Evolutionary conservation across 2,888 invertebrate species (phyloP).

Genomic region (Mechanitis messenoides): DNA sequence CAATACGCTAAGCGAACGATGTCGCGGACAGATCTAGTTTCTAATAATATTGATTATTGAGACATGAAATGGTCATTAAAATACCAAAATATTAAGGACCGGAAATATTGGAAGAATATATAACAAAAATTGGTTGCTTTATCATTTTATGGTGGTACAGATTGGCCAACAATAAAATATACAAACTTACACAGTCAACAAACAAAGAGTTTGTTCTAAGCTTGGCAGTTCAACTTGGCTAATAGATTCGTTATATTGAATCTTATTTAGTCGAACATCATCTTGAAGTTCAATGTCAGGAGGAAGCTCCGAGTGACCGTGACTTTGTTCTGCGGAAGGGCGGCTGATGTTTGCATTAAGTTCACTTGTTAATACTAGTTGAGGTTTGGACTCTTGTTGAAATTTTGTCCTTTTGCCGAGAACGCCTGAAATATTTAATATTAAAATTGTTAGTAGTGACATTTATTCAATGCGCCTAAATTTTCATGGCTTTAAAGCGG

Average conservation of each 20-base stretch:
- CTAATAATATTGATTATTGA: too few species aligned
- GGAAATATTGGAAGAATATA: too few species aligned
- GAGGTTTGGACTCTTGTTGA: conserved; percentile 89
- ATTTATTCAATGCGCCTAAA: neutral
- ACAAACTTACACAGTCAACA: conserved; percentile 82
- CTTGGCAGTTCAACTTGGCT: conserved; percentile 78
- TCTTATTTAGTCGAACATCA: conserved; percentile 88
- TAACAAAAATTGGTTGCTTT: too few species aligned
- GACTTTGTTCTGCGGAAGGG: conserved; percentile 65
- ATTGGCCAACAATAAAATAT: neutral
- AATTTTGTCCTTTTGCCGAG: conserved; percentile 94
- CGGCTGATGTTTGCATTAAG: conserved; percentile 59
- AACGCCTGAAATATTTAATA: conserved; percentile 71
- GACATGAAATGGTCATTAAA: too few species aligned
- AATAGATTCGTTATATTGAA: conserved; percentile 80
- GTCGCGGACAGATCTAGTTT: too few species aligned
- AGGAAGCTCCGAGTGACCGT: conserved; percentile 73
- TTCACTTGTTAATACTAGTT: conserved; percentile 84
- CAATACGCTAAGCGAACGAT: too few species aligned
- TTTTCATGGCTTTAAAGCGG: too few species aligned
- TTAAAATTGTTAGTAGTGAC: conserved; percentile 7
- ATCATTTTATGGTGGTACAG: neutral
- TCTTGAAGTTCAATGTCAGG: conserved; percentile 86
- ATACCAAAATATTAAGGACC: too few species aligned
- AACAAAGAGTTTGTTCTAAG: conserved; percentile 85